Base-by-base conservation (phyloP, 2,113 vertebrate species). In the Mystacornis crossleyi region DNA sequence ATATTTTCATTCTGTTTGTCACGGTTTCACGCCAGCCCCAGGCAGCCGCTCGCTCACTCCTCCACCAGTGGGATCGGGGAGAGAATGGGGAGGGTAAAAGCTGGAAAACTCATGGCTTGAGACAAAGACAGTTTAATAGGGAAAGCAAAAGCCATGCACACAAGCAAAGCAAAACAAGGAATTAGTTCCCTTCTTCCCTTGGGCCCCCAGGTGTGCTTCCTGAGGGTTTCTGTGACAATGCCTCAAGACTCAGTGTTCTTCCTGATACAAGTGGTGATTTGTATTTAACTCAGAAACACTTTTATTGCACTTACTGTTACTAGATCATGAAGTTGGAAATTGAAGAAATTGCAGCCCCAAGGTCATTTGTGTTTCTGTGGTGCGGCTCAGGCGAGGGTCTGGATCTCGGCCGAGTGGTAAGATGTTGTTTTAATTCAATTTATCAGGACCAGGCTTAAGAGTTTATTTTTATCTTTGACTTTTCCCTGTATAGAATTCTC, bases 311-410 rank as follows among this genome's bases (percentile, higher is more conserved):
- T 93, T 82, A 58, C 60, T 69, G 53, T 96, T 97, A 90, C 31
- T 85, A 99, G 99, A 99, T 99, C 71, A 99, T 99, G 99, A 99
- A 99, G 95, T 90, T 99, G 96, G 99, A 99, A 97, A 99, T 99
- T n/a, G 99, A 99, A 97, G 99, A 99, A 97, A 99, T 99, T 36
- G 99, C 99, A 31, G 99, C 98, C 18, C 97, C 98, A 12, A 98
- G 99, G 54, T 99, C 99, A 23, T 99, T 99, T 94, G 99, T 99
- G 69, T 99, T 99, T 86, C 98, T 99, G 4, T 99, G 99, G 99
- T 99, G 99, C 17, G 99, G 99, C 58, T 99, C 99, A 31, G 99
- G 99, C 34, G 99, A 99, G 94, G 99, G 99, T 42, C 96, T 99
- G 95, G 99, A 99, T 97, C 98, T 99, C 42, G 99, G 99, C 67